These are phyloP conservation scores for Acanthococcus lagerstroemiae DNA, from an alignment of 2,888 invertebrate genomes.

Conservation along the genomic window DNA sequence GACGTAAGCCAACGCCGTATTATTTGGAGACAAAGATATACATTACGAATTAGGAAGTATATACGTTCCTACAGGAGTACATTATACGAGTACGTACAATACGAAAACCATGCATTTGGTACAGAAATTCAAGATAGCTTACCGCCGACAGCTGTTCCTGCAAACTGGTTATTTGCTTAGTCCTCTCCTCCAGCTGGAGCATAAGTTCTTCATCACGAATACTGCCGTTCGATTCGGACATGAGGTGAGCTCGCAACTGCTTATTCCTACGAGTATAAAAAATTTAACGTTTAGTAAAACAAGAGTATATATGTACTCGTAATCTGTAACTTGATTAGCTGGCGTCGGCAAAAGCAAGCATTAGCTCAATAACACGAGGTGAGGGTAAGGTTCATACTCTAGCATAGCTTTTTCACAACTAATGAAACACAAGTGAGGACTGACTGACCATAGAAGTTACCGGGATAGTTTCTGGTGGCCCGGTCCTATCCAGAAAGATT, in stretches of 20 bases:
- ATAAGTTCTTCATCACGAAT: constrained; percentile 32
- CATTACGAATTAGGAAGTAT: background rate
- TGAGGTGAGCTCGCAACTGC: constrained; percentile 62
- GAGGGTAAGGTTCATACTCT: too few relatives aligned
- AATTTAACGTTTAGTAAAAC: too few relatives aligned
- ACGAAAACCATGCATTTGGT: background rate
- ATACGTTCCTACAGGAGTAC: background rate
- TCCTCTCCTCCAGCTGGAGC: constrained; percentile 33
- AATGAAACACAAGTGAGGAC: too few relatives aligned
- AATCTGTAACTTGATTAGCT: too few relatives aligned
- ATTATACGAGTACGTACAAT: background rate
- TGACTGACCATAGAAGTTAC: too few relatives aligned
- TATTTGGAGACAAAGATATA: background rate
- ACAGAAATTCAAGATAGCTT: background rate
- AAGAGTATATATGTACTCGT: too few relatives aligned
- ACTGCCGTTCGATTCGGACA: constrained; percentile 57
- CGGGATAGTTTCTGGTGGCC: too few relatives aligned
- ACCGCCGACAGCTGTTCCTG: constrained; percentile 40
- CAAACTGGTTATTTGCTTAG: constrained; percentile 41
- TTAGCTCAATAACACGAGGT: too few relatives aligned
- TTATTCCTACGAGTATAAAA: constrained; percentile 52
- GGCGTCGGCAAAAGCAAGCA: too few relatives aligned
- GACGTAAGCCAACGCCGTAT: background rate
- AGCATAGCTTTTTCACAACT: too few relatives aligned
- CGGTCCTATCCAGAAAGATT: too few relatives aligned